Conservation (phyloP, 1,140 invertebrate species). For the Lysiphlebus fabarum region DNA sequence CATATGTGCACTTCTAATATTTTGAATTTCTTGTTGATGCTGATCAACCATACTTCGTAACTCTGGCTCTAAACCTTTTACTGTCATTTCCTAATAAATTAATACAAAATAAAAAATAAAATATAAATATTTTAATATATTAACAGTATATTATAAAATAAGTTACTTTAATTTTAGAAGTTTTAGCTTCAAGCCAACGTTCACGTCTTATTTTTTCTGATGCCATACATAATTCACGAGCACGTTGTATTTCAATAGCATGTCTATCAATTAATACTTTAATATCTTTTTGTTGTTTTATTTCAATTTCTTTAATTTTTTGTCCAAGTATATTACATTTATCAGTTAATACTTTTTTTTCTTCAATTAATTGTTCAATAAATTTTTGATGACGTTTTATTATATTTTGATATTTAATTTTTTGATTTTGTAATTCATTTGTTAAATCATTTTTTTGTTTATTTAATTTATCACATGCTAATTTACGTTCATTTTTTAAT, state of each 20-base stretch:
- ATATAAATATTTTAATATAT: neutral
- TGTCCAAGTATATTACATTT: conserved; percentile 61
- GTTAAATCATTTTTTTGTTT: conserved; percentile 43
- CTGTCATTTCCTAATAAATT: conserved; percentile 61
- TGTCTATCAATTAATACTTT: conserved; percentile 64
- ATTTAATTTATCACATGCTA: conserved; percentile 46
- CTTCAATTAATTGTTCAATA: conserved; percentile 66
- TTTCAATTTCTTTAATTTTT: conserved; percentile 57
- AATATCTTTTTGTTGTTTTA: conserved; percentile 54
- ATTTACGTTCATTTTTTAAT: conserved; percentile 46
- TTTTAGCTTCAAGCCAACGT: conserved; percentile 67
- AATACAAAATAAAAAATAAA: neutral
- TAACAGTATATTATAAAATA: too few species aligned
- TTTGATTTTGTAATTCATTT: conserved; percentile 57
- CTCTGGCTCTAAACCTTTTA: conserved; percentile 71
- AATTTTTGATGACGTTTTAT: conserved; percentile 67
- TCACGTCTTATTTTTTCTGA: conserved; percentile 66
- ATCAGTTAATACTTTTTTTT: conserved; percentile 65
- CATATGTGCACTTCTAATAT: conserved; percentile 55
- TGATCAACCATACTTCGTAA: conserved; percentile 62
- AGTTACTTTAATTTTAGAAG: conserved; percentile 67
- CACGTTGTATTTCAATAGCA: conserved; percentile 61
- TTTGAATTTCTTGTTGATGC: conserved; percentile 53
- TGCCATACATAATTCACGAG: conserved; percentile 64
- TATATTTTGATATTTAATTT: conserved; percentile 63